Percentiles rank a stretch among this genome's conserved stretches.
phyloP scores from a whole-genome alignment of 1,140 invertebrate genomes.

The Potamilus streckersoni region DNA sequence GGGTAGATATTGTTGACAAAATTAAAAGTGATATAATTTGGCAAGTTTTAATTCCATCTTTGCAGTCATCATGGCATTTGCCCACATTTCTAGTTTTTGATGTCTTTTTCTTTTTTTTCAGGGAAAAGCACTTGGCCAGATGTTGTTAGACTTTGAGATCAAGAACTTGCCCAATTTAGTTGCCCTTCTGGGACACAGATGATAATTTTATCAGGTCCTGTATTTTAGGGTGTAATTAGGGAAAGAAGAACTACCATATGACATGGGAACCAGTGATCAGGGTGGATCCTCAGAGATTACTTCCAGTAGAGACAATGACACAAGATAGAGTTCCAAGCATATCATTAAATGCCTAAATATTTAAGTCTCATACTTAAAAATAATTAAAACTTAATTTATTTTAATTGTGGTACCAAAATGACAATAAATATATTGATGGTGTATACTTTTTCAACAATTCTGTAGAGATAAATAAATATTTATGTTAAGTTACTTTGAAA shows the following conservation, averaged over 20 bases:
- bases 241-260: background rate
- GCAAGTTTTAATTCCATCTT: too few relatives aligned
- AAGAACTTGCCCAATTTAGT: slow-evolving; percentile 61
- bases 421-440: too few relatives aligned
- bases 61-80: background rate
- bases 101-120: slow-evolving; percentile 36
- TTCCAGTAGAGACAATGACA: slow-evolving; percentile 1
- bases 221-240: too few relatives aligned
- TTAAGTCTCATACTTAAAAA: too few relatives aligned
- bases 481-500: too few relatives aligned
- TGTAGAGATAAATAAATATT: too few relatives aligned
- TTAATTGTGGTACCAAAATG: too few relatives aligned
- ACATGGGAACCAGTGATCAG: background rate
- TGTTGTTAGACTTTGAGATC: slow-evolving; percentile 67
- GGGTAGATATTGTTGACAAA: too few relatives aligned
- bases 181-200: background rate
- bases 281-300: background rate
- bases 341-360: background rate
- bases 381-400: too few relatives aligned
- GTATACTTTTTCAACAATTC: too few relatives aligned
- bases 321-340: background rate
- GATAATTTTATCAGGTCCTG: background rate
- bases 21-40: too few relatives aligned
- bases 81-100: background rate
- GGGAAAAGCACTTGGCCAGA: slow-evolving; percentile 70